Base-by-base conservation (phyloP, 1,140 invertebrate genomes). In the Globodera ellingtonae region DNA sequence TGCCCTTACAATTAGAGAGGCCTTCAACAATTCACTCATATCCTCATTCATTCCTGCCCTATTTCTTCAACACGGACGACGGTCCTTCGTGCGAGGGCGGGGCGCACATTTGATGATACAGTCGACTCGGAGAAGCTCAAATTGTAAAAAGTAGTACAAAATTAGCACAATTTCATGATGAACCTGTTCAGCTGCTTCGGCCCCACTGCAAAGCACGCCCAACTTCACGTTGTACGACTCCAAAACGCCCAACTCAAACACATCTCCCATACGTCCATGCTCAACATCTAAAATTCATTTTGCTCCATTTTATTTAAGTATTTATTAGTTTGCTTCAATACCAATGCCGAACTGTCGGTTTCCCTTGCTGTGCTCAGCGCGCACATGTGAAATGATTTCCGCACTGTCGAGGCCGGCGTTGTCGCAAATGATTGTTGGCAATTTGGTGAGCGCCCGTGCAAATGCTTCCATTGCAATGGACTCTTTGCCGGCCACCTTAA, bases 341-440 rank as follows among this genome's bases (percentile, higher is more conserved):
- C 94, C 92, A n/a, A 99, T 91, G 75, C 98, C 98, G 90, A 92
- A 92, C 0, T 94, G 93, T 70, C 90, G 90, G 84, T 93, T 91
- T 72, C 94, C 94, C 83, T 93, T 93, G 67, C 94, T 93, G 90
- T 99, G 98, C 21, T 93, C 92, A 44, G 97, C 96, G 84, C 95
- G 91, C 35, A 99, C 91, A 87, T 97, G 93, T 21, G 94, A 94
- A 56, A 99, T 91, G 47, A 99, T 91, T 85, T 98, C 94, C 10
- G 96, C 94, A 72, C 96, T 98, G 92, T 99, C 98, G 89, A 95
- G 98, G 76, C 98, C 97, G 83, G 94, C 98, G 91, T 99, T 99
- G 90, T 99, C 98, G 47, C 96, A 96, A 85, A 99, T 98, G 72
- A 94, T 94, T 47, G 94, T 96, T 5, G 98, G 98, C 72, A 99